Evolutionary conservation across 2,888 invertebrate species (phyloP).

Genomic region (Tetramorium bicarinatum): DNA sequence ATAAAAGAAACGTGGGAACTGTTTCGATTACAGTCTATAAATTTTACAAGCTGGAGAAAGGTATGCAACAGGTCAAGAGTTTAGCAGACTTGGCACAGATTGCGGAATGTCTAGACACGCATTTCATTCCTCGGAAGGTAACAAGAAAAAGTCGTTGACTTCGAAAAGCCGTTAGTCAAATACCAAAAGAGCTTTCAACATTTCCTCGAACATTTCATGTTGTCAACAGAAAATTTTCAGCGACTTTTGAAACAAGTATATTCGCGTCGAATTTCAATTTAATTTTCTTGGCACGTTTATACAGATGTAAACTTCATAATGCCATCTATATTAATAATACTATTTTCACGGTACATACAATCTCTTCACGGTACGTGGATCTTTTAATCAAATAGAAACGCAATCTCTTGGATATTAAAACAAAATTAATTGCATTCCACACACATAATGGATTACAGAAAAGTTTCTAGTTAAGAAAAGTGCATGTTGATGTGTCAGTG

Average conservation of each 20-base stretch:
- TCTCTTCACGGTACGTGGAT: background rate
- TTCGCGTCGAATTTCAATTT: conserved; percentile 27
- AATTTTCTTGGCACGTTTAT: conserved; percentile 1
- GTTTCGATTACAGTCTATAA: conserved; percentile 1
- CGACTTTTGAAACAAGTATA: background rate
- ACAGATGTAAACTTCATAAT: background rate
- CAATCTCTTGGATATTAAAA: conserved; percentile 10
- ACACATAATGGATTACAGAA: background rate
- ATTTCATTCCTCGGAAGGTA: background rate
- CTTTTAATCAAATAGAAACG: conserved; percentile 6
- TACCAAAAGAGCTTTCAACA: background rate
- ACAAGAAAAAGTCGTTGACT: conserved; percentile 11
- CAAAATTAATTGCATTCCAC: conserved; percentile 15
- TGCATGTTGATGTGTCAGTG: conserved; percentile 1
- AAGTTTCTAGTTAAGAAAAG: background rate
- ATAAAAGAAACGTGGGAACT: background rate
- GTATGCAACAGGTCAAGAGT: conserved; percentile 66
- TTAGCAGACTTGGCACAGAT: conserved; percentile 55
- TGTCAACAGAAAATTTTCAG: background rate
- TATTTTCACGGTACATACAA: background rate
- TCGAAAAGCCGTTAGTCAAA: background rate
- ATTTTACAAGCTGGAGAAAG: conserved; percentile 47
- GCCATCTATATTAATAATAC: background rate
- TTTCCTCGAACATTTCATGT: conserved; percentile 9
- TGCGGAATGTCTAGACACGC: conserved; percentile 31